Base-by-base conservation (phyloP, 2,888 invertebrate genomes). In the Spodoptera picta region DNA sequence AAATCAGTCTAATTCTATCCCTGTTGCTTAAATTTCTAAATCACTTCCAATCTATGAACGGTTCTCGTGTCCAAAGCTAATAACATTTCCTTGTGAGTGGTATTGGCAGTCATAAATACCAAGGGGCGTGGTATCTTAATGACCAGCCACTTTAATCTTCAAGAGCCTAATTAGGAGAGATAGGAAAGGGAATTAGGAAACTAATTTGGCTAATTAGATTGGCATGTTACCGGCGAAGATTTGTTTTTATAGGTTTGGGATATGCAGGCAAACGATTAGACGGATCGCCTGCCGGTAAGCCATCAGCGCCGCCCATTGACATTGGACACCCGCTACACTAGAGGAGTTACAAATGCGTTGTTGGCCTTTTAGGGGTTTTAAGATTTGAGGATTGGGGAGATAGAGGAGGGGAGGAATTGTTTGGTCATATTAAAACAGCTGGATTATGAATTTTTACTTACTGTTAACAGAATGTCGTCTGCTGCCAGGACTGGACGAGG, bases 381-480 rank as follows among this genome's bases (percentile, higher is more conserved):
- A 19, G 19, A 19, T 19, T 19, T 19, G 19, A 19, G 19, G 19
- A 19, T 19, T 19, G 19, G 1, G 1, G 19, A 19, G 19, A 19
- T 19, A 1, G 19, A 19, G 19, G 19, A 19, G 19, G 19, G 19
- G 2, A 19, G 19, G 1, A 19, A 19, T 19, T 19, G 1, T 19
- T 19, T 19, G 19, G 19, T 19, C 10, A 23, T 11, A 23, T 14
- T 10, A 19, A 3, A 10, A 0, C 1, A 19, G 14, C 14, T 46
- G n/a, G 12, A 41, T 7, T 1, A 11, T 52, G 43, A 23, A 42
- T 1, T 12, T 9, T 45, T 14, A 89, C 95, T 95, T 91, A 97
- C 97, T 96, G 77, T 97, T 97, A 45, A 97, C 96, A 65, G 97
- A 97, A 92, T 98, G 97, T 79, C 98, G 95, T 83, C 97, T 95